Conservation (phyloP, 2,797 vertebrate genomes). For the Thaleichthys pacificus region DNA sequence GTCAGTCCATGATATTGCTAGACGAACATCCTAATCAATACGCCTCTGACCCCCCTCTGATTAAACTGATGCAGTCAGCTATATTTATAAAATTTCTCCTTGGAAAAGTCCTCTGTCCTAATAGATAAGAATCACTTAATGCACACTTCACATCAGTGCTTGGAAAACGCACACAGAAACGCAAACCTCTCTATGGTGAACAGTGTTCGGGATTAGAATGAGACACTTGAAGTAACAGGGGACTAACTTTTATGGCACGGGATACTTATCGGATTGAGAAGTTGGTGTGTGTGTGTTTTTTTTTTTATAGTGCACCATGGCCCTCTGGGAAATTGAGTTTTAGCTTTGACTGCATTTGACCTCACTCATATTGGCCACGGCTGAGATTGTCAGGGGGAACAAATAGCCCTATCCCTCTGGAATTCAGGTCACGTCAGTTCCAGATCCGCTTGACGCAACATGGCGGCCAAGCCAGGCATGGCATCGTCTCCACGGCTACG, state of each 20-base stretch:
- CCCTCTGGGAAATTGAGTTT: conserved; percentile 27
- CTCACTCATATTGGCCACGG: conserved; percentile 32
- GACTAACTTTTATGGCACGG: neutral
- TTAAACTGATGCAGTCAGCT: neutral
- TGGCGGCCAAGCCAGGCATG: neutral
- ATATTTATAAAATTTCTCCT: neutral
- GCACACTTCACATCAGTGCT: neutral
- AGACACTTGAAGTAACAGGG: neutral
- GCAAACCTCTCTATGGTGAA: neutral
- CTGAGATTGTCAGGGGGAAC: conserved; percentile 21
- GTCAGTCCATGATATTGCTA: neutral
- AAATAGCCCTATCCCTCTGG: conserved; percentile 25
- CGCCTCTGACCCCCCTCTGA: neutral
- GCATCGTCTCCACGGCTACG: conserved; percentile 4
- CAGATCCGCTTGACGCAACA: neutral
- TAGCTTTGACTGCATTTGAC: conserved; percentile 10
- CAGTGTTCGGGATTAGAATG: neutral
- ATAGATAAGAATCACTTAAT: neutral
- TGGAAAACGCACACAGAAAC: neutral
- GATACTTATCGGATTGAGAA: neutral
- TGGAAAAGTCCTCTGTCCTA: neutral
- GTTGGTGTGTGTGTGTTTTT: neutral
- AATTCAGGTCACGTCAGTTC: conserved; percentile 33
- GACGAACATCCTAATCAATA: conserved; percentile 14
- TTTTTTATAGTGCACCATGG: neutral